Evolutionary conservation across 1,140 invertebrate genomes (phyloP), one percentile per base, ranked within the genome.

Genomic region (Psilanteris sp.): DNA sequence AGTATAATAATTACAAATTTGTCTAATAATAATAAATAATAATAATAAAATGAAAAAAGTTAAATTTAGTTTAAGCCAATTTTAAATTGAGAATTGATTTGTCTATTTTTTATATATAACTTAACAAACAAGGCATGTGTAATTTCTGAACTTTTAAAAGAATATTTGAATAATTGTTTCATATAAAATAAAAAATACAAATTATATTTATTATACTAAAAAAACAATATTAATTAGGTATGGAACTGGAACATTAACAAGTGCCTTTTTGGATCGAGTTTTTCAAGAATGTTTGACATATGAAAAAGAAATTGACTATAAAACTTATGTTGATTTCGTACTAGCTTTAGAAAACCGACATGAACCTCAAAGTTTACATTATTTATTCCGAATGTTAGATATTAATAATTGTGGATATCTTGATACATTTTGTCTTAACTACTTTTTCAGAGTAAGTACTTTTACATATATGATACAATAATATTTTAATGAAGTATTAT

Each of bases 231-330:
- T 50, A 44, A 54, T 55, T 67, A 95, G 92, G n/a, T 97, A 96
- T 87, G 96, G 96, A 0, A 96, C 94, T 4, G 96, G 96, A 5
- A 97, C 96, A 0, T 84, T 98, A n/a, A 98, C 97, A 0, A 91
- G 93, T 41, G 93, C 95, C 1, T 99, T 99, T 87, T 90, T 99
- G 6, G 95, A 97, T 75, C 90, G 96, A 36, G 94, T 98, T 0
- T 99, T 98, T 88, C 96, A 98, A 88, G 96, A 98, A 82, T 97
- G 95, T 80, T 90, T 97, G 0, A 99, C 97, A 0, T 98, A 97
- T 83, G 94, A 96, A 79, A 96, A 96, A 4, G 96, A 99, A 91
- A 98, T 99, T 93, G 97, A 99, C 87, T 99, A 98, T 85, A 98
- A 98, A 89, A 97, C 96, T 0, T 99, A 97, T 87, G 86, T 99